Evolutionary conservation across 1,140 invertebrate genomes (phyloP).

Genomic region (Mylabris phalerata): DNA sequence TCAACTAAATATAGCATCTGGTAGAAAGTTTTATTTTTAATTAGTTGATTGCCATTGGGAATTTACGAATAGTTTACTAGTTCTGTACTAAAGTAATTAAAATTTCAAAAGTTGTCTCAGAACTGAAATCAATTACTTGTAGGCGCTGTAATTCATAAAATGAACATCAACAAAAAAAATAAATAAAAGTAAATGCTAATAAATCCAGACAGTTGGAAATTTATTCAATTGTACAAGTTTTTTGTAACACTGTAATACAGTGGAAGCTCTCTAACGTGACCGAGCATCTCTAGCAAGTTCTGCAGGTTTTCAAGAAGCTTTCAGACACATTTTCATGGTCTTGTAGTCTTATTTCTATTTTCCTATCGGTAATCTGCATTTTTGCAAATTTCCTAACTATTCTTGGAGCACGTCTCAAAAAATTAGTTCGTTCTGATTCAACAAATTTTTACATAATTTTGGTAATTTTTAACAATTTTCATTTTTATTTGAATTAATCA

Average conservation of each 20-base stretch:
- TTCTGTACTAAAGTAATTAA: slow-evolving; percentile 7
- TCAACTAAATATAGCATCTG: not conserved
- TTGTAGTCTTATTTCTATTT: no score
- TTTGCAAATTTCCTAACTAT: no score
- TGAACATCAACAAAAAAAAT: not conserved
- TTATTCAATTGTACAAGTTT: not conserved
- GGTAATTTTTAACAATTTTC: no score
- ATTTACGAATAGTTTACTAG: not conserved
- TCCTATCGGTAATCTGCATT: no score
- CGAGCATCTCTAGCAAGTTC: no score
- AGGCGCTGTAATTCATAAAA: no score
- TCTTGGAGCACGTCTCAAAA: no score
- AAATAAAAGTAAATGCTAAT: not conserved
- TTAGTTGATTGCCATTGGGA: slow-evolving; percentile 6
- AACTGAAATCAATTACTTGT: slow-evolving; percentile 3
- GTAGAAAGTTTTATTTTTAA: slow-evolving; percentile 6
- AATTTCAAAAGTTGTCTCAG: not conserved
- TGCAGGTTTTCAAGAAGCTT: no score
- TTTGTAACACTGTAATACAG: not conserved
- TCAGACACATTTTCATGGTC: no score
- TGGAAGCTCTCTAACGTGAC: not conserved
- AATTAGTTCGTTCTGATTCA: no score
- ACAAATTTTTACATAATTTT: no score
- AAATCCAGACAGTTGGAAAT: slow-evolving; percentile 2
- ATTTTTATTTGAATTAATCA: no score